phyloP scores from a whole-genome alignment of 1,140 invertebrate genomes.

The Maconellicoccus hirsutus region DNA sequence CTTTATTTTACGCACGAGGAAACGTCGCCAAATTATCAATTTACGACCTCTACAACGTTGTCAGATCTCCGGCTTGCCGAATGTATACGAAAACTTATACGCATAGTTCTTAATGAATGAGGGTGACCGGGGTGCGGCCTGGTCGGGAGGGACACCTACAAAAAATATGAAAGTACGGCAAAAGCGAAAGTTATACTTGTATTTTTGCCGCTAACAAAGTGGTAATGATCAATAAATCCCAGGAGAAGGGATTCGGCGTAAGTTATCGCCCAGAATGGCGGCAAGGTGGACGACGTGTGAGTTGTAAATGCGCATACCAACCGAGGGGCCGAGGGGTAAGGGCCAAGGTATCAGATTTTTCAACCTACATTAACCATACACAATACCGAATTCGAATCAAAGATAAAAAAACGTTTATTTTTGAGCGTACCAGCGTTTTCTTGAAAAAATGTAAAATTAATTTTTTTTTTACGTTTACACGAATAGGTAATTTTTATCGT shows the following conservation, averaged over 20 bases:
- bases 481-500: too few species aligned
- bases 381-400: background rate
- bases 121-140: background rate
- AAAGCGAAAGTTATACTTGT: slow-evolving; percentile 20
- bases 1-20: background rate
- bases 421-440: background rate
- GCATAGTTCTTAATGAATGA: slow-evolving; percentile 7
- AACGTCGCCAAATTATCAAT: slow-evolving; percentile 11
- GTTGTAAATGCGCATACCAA: background rate
- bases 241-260: slow-evolving; percentile 19
- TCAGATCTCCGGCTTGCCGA: background rate
- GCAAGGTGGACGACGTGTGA: background rate
- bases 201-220: slow-evolving; percentile 17
- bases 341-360: background rate
- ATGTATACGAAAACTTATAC: background rate
- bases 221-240: slow-evolving; percentile 22
- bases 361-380: background rate
- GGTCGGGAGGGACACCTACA: background rate
- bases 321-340: background rate
- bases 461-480: background rate
- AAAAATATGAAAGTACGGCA: slow-evolving; percentile 20
- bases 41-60: slow-evolving; percentile 7
- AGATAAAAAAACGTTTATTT: background rate
- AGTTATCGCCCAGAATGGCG: background rate
- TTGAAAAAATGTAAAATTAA: background rate